These are phyloP conservation scores for Linnaemya vulpina DNA, from an alignment of 2,888 invertebrate genomes.

Conservation along the genomic window DNA sequence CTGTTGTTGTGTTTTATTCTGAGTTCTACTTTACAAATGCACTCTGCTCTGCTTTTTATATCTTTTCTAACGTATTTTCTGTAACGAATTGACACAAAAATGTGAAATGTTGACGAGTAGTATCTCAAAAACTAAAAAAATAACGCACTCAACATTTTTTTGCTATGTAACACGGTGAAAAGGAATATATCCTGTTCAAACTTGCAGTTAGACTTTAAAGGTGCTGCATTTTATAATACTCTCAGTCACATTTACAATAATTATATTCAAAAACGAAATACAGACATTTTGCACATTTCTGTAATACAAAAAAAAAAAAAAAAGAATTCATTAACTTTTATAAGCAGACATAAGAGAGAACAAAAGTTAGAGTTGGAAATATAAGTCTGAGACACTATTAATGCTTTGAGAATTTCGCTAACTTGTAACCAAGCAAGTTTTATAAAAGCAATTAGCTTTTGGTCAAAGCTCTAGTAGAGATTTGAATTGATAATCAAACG, in stretches of 20 bases:
- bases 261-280: background rate
- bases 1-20: constrained; percentile 34
- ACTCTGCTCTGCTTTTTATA: constrained; percentile 4
- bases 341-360: background rate
- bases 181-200: constrained; percentile 7
- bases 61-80: constrained; percentile 1
- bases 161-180: background rate
- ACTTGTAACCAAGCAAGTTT: background rate
- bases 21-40: constrained; percentile 37
- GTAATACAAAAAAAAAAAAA: background rate
- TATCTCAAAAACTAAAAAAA: constrained; percentile 25
- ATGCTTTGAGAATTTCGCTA: constrained; percentile 1
- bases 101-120: constrained; percentile 48
- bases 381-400: background rate
- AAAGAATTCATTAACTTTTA: constrained; percentile 47
- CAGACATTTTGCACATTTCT: background rate
- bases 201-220: constrained; percentile 24
- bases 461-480: too few relatives aligned
- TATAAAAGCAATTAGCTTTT: too few relatives aligned
- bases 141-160: background rate
- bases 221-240: constrained; percentile 21
- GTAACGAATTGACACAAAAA: constrained; percentile 47
- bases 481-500: too few relatives aligned
- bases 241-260: background rate
- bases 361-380: background rate